These are phyloP conservation scores for Gastrophryne carolinensis DNA, from an alignment of 2,797 vertebrate genomes.

Conservation along the genomic window DNA sequence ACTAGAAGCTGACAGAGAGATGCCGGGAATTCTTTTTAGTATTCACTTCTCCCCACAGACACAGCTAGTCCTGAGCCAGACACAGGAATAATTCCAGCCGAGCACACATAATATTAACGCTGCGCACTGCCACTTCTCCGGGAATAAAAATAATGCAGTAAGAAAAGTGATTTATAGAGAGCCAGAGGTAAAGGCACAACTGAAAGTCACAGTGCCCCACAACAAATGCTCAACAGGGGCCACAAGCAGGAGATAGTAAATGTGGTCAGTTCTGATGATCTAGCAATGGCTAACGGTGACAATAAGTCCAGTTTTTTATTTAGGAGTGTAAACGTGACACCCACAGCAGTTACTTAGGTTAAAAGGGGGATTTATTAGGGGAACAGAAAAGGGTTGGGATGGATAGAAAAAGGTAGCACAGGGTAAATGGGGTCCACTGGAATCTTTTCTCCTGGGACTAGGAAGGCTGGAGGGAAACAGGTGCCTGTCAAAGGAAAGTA, in stretches of 20 bases:
- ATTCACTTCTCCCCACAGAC: conserved; percentile 13
- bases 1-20: conserved; percentile 27
- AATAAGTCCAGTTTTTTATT: not conserved
- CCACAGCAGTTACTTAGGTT: no score
- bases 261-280: not conserved
- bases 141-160: not conserved
- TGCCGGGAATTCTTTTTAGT: conserved; percentile 38
- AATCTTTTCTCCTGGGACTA: no score
- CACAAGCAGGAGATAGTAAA: not conserved
- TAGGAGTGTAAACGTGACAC: no score
- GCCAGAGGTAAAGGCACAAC: not conserved
- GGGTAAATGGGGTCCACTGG: no score
- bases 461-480: no score
- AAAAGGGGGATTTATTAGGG: no score
- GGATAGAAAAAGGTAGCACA: no score
- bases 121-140: not conserved
- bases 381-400: no score
- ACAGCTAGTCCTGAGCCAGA: conserved; percentile 9
- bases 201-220: not conserved
- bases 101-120: conserved; percentile 1
- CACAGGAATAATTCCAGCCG: conserved; percentile 7
- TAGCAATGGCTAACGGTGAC: not conserved
- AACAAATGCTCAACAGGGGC: not conserved
- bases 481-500: no score
- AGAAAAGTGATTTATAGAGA: not conserved